phyloP scores from a whole-genome alignment of 1,140 invertebrate genomes.

The Alviniconcha marisindica region DNA sequence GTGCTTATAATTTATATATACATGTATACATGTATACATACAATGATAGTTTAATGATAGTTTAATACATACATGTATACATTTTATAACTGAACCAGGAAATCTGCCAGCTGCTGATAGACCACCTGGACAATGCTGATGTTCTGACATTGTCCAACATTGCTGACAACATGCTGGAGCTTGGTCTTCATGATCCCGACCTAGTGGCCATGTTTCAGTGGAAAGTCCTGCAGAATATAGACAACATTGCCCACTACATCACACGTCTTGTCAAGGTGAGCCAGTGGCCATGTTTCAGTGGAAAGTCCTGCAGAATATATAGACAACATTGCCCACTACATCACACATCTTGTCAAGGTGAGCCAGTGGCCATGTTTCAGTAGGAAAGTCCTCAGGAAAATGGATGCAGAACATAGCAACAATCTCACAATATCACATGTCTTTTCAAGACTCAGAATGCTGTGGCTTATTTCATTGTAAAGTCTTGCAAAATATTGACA shows the following conservation, averaged over 20 bases:
- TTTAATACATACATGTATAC: too few relatives aligned
- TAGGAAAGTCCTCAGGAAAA: too few relatives aligned
- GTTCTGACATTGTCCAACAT: conserved; percentile 29
- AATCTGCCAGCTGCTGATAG: neutral
- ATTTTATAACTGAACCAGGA: conserved; percentile 4
- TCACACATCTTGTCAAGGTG: conserved; percentile 35
- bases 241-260: conserved; percentile 32
- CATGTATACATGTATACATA: neutral
- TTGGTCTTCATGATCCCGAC: neutral
- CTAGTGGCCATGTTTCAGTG: conserved; percentile 29
- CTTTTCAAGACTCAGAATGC: too few relatives aligned
- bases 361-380: too few relatives aligned
- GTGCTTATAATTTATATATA: neutral
- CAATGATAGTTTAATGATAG: too few relatives aligned
- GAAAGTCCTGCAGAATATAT: conserved; percentile 24
- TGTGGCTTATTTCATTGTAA: too few relatives aligned
- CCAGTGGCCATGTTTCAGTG: too few relatives aligned
- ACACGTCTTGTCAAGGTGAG: conserved; percentile 34
- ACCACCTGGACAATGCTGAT: conserved; percentile 21
- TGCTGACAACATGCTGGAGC: conserved; percentile 24
- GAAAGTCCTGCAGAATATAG: conserved; percentile 25
- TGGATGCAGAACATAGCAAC: too few relatives aligned
- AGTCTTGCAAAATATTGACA: too few relatives aligned
- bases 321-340: conserved; percentile 32
- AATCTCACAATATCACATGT: too few relatives aligned